Evolutionary conservation across 1,140 invertebrate genomes (phyloP), one percentile per base, ranked within the genome.

Genomic region (Platyura marginata): DNA sequence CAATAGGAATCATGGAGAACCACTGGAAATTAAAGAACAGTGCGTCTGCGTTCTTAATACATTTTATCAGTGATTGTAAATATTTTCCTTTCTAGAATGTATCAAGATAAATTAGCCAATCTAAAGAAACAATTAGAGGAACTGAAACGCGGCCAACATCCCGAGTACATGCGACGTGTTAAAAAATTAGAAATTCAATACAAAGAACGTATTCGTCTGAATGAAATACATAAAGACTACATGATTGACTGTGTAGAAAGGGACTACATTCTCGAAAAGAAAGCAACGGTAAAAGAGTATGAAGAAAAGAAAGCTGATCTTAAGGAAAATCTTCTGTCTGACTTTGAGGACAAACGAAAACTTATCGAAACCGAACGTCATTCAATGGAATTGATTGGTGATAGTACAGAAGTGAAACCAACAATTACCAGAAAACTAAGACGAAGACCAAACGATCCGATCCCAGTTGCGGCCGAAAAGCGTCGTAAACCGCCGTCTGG

Each of bases 231-330:
- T 43, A 61, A 75, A 49, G 81, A 89, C 37, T 83, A 88, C 52
- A 73, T 88, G 64, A 72, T 78, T 6, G 84, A 92, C 49, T 77
- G 81, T 51, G 80, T 91, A 3, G 88, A 95, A 54, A 70, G 75
- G 46, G 91, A 95, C 51, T 95, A 85, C 55, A 67, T 81, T 46
- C 71, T 75, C 23, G 93, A 96, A 57, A 88, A 88, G 57, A 83
- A 83, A 61, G 76, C 80, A 21, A 82, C 89, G 3, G 77, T 72
- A 1, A 83, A 87, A 62, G 91, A 96, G 52, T 92, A 90, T 71
- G 89, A 96, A 61, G 90, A 96, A 50, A 94, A 95, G 57, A 92
- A 92, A 58, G 51, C 54, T 48, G 91, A 95, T 57, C 63, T 97
- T 10, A 78, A 81, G 53, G 91, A 95, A 59, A 90, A 79, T 64